phyloP scores from a whole-genome alignment of 23 tunicate species.

The Botrylloides violaceus region DNA sequence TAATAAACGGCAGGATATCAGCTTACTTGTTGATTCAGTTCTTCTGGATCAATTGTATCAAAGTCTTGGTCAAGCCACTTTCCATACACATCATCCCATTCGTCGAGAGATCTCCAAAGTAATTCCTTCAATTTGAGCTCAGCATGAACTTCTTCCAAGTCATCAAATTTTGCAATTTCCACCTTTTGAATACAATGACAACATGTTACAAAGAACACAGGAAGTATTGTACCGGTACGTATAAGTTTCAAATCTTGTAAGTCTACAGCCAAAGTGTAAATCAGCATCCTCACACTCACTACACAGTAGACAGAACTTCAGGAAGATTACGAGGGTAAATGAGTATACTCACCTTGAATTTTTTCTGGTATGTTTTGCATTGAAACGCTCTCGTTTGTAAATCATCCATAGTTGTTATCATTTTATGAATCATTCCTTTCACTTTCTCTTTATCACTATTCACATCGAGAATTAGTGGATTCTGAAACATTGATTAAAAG shows the following conservation, averaged over 20 bases:
- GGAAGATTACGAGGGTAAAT: background rate
- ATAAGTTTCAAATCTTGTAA: too few species aligned
- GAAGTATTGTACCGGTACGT: background rate
- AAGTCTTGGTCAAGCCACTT: conserved; percentile 79
- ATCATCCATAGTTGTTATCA: conserved; percentile 88
- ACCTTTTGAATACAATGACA: conserved; percentile 29
- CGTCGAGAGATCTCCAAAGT: conserved; percentile 96
- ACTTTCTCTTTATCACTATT: conserved; percentile 70
- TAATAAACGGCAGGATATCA: too few species aligned
- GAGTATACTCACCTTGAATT: conserved; percentile 62
- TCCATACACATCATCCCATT: conserved; percentile 73
- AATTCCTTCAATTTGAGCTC: conserved; percentile 93
- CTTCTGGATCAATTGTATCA: conserved; percentile 84
- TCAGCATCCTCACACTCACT: too few species aligned
- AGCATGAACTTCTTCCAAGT: conserved; percentile 96
- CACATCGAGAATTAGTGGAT: conserved; percentile 87
- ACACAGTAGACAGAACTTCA: too few species aligned
- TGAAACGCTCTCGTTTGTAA: conserved; percentile 85
- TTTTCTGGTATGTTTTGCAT: conserved; percentile 95
- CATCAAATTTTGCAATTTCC: conserved; percentile 96
- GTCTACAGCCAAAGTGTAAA: too few species aligned
- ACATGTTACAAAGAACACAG: background rate
- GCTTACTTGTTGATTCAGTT: conserved; percentile 27
- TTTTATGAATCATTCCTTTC: conserved; percentile 45
- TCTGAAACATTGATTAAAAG: conserved; percentile 25